Conservation (phyloP, 2,888 invertebrate species). For the Pegoplata infirma region DNA sequence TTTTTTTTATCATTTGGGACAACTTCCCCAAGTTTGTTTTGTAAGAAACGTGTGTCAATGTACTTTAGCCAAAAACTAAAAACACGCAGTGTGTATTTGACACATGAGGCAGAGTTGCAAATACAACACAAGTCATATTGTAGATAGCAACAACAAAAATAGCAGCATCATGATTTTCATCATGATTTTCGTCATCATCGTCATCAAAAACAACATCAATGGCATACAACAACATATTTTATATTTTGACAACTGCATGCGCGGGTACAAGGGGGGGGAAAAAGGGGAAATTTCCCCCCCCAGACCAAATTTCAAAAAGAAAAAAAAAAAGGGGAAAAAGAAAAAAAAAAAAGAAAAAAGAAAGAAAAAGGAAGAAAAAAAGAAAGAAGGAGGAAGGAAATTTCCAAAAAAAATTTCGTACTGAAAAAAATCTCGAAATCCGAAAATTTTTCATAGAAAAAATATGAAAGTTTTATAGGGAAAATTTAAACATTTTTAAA, state of each 20-base stretch:
- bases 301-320: too few species aligned
- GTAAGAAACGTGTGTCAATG: conserved; percentile 43
- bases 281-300: too few species aligned
- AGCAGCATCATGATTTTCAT: conserved; percentile 20
- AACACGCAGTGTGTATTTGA: conserved; percentile 27
- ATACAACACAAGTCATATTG: conserved; percentile 33
- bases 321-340: too few species aligned
- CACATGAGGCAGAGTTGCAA: conserved; percentile 44
- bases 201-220: neutral
- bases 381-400: too few species aligned
- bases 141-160: neutral
- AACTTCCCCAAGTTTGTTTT: neutral
- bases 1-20: neutral
- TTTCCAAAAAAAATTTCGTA: too few species aligned
- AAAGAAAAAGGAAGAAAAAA: too few species aligned
- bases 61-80: conserved; percentile 24
- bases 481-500: too few species aligned
- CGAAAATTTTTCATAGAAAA: too few species aligned
- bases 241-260: neutral
- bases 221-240: conserved; percentile 22
- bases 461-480: too few species aligned
- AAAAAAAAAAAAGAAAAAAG: too few species aligned
- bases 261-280: too few species aligned
- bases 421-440: too few species aligned
- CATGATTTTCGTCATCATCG: conserved; percentile 19